Evolutionary conservation across 2,797 vertebrate genomes (phyloP), one percentile per base, ranked within the genome.

Genomic region (Rhyacichthys aspro): DNA sequence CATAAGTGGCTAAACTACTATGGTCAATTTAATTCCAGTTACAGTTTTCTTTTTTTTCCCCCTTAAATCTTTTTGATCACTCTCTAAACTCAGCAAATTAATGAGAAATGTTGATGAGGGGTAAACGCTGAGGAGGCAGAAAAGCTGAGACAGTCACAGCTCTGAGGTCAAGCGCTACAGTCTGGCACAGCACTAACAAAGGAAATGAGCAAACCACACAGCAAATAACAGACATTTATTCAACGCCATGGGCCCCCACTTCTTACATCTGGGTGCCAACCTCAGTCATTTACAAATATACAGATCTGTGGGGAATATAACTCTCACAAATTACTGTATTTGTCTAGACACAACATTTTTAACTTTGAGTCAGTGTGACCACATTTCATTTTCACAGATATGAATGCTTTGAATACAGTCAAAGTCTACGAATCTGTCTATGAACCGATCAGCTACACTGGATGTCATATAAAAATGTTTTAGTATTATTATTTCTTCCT

Each of bases 151-250:
- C 79, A 74, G 76, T 86, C 72, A 33, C 78, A 73, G 81, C 64
- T 52, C 76, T 82, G 62, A 63, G 75, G 73, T 85, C 80, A 80
- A 83, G 76, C 75, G 56, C 49, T 28, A 28, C 23, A 76, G 76
- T 85, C 86, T 90, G 86, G 83, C 84, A 79, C 80, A 86, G 81
- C 75, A 87, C 84, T 86, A 86, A 90, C 86, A 90, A 91, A 88
- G 89, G 90, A 91, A 92, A 91, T 91, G 91, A 91, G 84, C 81
- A 91, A 92, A 91, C 89, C 89, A 82, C 90, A 89, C 74, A 80
- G 89, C 81, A 89, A 90, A 89, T 90, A 86, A 82, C 77, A 88
- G 84, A 63, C 72, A 85, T 90, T 85, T 77, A 86, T 87, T 87
- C 82, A 81, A 83, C 88, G 87, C 75, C 71, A 64, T 43, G 55